These are phyloP conservation scores for Urocynchramus pylzowi DNA, from an alignment of 2,113 vertebrate species.

Conservation along the genomic window DNA sequence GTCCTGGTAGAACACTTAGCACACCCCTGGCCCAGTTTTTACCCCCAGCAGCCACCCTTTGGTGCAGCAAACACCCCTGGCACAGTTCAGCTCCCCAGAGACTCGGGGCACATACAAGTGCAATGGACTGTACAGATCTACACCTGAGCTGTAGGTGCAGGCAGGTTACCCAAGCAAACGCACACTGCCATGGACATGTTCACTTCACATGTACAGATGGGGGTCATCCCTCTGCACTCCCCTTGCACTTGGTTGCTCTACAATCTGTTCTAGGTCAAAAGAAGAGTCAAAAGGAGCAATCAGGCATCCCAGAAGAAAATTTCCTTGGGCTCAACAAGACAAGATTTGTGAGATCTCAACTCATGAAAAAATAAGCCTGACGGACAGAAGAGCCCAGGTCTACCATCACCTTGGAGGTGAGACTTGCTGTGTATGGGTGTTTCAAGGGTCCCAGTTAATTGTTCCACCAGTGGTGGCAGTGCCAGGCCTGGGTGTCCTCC, in stretches of 20 bases:
- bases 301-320: neutral
- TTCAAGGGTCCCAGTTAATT: neutral
- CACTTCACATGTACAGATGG: fast-evolving
- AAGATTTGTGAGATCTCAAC: neutral
- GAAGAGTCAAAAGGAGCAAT: neutral
- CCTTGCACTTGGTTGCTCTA: neutral
- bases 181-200: neutral
- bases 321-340: neutral
- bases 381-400: neutral
- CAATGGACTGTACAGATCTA: neutral
- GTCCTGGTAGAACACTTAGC: neutral
- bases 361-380: neutral
- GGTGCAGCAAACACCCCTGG: neutral
- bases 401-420: neutral
- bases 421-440: neutral
- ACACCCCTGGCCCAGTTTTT: neutral
- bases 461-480: neutral
- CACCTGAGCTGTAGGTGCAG: neutral
- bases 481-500: neutral
- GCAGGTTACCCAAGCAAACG: neutral
- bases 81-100: neutral
- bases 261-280: neutral
- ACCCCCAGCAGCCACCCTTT: neutral
- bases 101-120: neutral
- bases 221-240: neutral